Base-by-base conservation (phyloP, 2,797 vertebrate genomes). In the Pantherophis vulpinus region DNA sequence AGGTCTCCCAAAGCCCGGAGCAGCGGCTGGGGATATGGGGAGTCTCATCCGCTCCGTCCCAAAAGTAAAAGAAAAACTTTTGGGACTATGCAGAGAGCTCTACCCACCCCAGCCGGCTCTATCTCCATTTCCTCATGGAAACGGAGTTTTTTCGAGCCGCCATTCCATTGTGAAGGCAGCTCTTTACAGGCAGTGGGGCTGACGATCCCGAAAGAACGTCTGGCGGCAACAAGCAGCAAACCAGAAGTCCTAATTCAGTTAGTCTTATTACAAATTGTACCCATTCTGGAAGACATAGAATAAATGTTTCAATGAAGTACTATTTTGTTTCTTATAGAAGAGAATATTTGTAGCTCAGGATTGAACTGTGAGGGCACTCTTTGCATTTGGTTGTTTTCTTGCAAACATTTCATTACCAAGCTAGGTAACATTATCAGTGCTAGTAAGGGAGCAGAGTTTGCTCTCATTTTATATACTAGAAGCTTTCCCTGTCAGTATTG, bases 291-390 rank as follows among this genome's bases (percentile, higher is more conserved):
- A 25, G 27, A 20, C 92, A 70, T 87, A 61, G 94, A 94, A 94
- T 88, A 93, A 0, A 0, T 66, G 59, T 90, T 90, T 20, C 92
- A 93, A 25, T 94, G 94, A 89, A 25, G 90, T 18, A 91, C 60
- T 93, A 8, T 5, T 95, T 95, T 95, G 16, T 8, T 92, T 91
- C 70, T 95, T 95, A 95, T 14, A 66, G 29, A 66, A n/a, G 29
- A 66, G 4, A 66, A 66, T 66, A 66, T 66, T 1, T 66, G 23
- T 66, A 14, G 11, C 29, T 66, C 23, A 61, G 60, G 23, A 61
- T 27, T 61, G 29, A 66, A 66, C 63, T 29, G 12, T n/a, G 63
- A 12, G 29, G 29, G 29, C 29, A n/a, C 29, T 66, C 61, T 63
- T 12, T 66, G 63, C n/a, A 4, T 0, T n/a, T 66, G 4, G 2